These are phyloP conservation scores for Danionella cerebrum DNA, from an alignment of 2,113 vertebrate species.

Conservation along the genomic window DNA sequence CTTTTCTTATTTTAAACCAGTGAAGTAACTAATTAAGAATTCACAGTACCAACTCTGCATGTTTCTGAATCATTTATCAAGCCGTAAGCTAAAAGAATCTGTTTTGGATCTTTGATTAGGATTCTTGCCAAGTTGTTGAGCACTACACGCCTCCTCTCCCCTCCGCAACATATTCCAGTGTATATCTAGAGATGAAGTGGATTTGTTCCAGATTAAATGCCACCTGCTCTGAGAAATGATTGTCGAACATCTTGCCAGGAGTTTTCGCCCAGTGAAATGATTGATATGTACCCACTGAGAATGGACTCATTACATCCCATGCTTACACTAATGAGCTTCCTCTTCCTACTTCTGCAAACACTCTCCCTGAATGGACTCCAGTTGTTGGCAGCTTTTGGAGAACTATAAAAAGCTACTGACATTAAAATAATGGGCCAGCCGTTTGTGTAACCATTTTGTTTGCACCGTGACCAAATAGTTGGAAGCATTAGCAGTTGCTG, in stretches of 20 bases:
- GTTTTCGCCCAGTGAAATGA: conserved; percentile 47
- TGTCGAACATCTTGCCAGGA: conserved; percentile 50
- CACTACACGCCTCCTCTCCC: conserved; percentile 55
- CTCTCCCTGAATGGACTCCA: conserved; percentile 14
- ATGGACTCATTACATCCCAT: conserved; percentile 43
- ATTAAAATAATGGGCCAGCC: conserved; percentile 14
- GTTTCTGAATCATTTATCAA: background rate
- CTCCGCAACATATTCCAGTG: conserved; percentile 52
- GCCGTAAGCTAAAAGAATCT: conserved; percentile 18
- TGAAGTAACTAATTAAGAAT: background rate
- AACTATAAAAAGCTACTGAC: conserved; percentile 17
- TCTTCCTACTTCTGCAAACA: conserved; percentile 35
- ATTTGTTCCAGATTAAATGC: conserved; percentile 59
- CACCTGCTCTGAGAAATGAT: conserved; percentile 60
- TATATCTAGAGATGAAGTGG: conserved; percentile 56
- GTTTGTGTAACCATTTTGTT: conserved; percentile 6
- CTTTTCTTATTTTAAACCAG: background rate
- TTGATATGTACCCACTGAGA: conserved; percentile 55
- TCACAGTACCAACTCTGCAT: too few species aligned
- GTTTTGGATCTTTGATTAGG: conserved; percentile 36
- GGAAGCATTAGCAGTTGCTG: background rate
- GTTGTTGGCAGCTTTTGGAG: conserved; percentile 17
- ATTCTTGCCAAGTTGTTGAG: conserved; percentile 44
- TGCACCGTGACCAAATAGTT: conserved; percentile 6
- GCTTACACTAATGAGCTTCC: conserved; percentile 49